Percentiles rank a stretch among this genome's conserved stretches.
Conservation (phyloP, 2,888 invertebrate species). For the Agriopis marginaria region DNA sequence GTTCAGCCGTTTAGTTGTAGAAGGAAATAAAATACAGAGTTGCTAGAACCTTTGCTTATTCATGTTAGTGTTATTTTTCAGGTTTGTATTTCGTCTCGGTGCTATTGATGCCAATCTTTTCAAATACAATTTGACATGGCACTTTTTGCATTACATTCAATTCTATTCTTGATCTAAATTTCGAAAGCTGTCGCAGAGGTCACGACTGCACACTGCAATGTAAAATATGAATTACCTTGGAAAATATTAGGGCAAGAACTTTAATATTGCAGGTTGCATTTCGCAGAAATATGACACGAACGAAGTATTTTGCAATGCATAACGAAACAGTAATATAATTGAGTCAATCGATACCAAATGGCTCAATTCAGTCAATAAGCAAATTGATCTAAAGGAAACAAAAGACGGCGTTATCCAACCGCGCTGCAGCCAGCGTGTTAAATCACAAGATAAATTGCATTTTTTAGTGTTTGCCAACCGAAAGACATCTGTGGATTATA, state of each 20-base stretch:
- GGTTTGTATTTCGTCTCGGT: slow-evolving; percentile 26
- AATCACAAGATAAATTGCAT: slow-evolving; percentile 54
- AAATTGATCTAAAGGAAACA: slow-evolving; percentile 34
- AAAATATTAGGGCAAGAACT: slow-evolving; percentile 18
- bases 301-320: slow-evolving; percentile 18
- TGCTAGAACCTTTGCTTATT: neutral
- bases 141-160: slow-evolving; percentile 41
- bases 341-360: slow-evolving; percentile 21
- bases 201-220: slow-evolving; percentile 32
- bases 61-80: slow-evolving; percentile 8
- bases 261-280: slow-evolving; percentile 21
- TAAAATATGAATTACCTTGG: slow-evolving; percentile 40
- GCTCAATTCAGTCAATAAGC: slow-evolving; percentile 19
- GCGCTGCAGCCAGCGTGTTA: slow-evolving; percentile 44
- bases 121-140: slow-evolving; percentile 43
- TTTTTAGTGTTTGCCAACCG: slow-evolving; percentile 52
- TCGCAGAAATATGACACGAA: slow-evolving; percentile 12
- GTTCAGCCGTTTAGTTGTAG: neutral
- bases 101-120: slow-evolving; percentile 35
- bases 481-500: slow-evolving; percentile 51
- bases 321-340: slow-evolving; percentile 10
- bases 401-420: slow-evolving; percentile 34
- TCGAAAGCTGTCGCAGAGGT: slow-evolving; percentile 53
- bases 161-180: slow-evolving; percentile 50
- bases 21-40: neutral